Base-by-base conservation (phyloP, 1,140 invertebrate genomes). In the Battus philenor region DNA sequence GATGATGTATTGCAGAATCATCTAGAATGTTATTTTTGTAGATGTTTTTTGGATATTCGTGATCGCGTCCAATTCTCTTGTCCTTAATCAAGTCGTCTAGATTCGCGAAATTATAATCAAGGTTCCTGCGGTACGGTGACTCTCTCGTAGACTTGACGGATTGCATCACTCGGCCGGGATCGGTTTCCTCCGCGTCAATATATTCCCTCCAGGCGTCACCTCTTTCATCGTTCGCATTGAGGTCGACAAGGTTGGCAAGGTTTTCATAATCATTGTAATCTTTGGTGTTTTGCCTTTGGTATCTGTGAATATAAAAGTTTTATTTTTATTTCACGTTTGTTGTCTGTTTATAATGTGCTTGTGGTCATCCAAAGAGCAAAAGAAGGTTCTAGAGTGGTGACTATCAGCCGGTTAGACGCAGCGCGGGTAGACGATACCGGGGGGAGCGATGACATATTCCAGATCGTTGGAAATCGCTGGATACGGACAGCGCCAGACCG, bases 1-100 rank as follows among this genome's bases (percentile, higher is more conserved):
- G 38, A 33, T 26, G 32, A 26, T 55, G 46, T 1, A 41, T 13
- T 6, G 9, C n/a, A 15, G 31, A 43, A 7, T 18, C 13, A 15
- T 36, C 31, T 17, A 47, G 15, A 0, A 36, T 10, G 7, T 36
- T 20, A n/a, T 36, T 11, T 2, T 22, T 15, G 10, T 36, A 22
- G 7, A 20, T 15, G 8, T 15, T 20, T 22, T 36, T 36, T 2
- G 17, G 33, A 20, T 36, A 36, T 4, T 36, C 17, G 7, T 36
- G 16, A 36, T 36, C 17, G n/a, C 5, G 9, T 3, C n/a, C 15
- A 9, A 20, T n/a, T 33, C 18, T 4, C 10, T 9, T 36, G 10
- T 36, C 33, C 9, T 36, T 6, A 10, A 17, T 36, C n/a, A n/a
- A n/a, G n/a, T 36, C 33, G 8, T 15, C 33, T 5, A 36, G 9